Conservation (phyloP, 2,888 invertebrate genomes). For the Apamea epomidion region DNA sequence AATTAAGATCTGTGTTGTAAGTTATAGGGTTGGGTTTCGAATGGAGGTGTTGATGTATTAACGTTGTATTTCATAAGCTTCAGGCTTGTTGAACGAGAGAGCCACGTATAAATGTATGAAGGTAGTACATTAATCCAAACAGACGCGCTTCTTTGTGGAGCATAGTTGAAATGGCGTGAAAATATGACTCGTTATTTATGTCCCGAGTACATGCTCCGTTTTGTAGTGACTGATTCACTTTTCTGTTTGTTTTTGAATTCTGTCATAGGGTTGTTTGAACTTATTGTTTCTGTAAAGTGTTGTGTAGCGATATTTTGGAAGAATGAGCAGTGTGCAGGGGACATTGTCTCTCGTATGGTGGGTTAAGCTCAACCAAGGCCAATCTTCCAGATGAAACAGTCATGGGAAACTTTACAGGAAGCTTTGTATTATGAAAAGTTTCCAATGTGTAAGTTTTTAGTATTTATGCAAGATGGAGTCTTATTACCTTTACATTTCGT, state of each 20-base stretch:
- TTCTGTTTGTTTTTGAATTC: conserved; percentile 35
- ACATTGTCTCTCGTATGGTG: background rate
- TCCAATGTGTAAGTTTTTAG: background rate
- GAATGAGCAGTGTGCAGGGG: background rate
- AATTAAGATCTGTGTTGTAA: conserved; percentile 46
- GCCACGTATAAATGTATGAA: conserved; percentile 88
- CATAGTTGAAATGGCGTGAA: conserved; percentile 89
- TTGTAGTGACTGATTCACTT: conserved; percentile 61
- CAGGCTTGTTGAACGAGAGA: conserved; percentile 79
- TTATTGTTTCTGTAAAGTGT: conserved; percentile 8
- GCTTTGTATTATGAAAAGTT: background rate
- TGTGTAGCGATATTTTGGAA: background rate
- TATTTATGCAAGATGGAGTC: background rate
- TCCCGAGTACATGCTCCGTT: conserved; percentile 70
- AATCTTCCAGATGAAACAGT: background rate
- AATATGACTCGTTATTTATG: conserved; percentile 89
- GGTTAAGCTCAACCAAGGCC: background rate
- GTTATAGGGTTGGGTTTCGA: conserved; percentile 62
- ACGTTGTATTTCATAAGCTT: conserved; percentile 71
- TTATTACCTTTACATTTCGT: background rate
- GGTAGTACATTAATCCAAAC: conserved; percentile 89
- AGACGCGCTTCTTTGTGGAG: conserved; percentile 88
- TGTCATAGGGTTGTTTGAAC: background rate
- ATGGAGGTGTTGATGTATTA: conserved; percentile 44
- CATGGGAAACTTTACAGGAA: background rate